Evolutionary conservation across 2,113 vertebrate genomes (phyloP), one percentile per base, ranked within the genome.

Genomic region (Cichladusa arquata): DNA sequence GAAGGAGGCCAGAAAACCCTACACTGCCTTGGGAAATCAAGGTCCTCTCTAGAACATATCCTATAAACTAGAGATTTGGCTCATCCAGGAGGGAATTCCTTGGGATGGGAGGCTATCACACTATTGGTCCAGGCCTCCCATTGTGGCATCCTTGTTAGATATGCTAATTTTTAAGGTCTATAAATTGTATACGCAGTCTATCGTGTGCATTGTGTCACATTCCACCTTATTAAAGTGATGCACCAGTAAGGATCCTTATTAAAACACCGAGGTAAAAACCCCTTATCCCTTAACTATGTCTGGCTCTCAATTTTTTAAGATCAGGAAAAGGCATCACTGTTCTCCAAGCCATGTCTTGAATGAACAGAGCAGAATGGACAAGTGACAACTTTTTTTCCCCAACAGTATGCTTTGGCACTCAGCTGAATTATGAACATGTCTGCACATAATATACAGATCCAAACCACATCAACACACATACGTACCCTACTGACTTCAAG

Each of bases 171-270:
- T 10, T 61, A 38, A 26, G 10, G 23, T 26, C 45, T 33, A 16
- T 33, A 33, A 77, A 33, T 6, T 40, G 73, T 9, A 33, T 19
- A 40, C 1, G 5, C 2, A 1, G 38, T 15, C 34, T 33, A 11
- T 33, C 1, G 0, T 25, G 29, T 3, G 8, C 12, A 33, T 20
- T 62, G 29, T 1, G 0, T 17, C 1, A 0, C 18, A n/a, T 51
- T 25, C 45, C 36, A 26, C 45, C 58, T 26, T 16, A 36, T 29
- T 2, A 1, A 78, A 26, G 10, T 10, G 23, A 18, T 22, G 23
- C 58, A 51, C 23, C 58, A 50, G 12, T 16, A 50, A 33, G 57
- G 45, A 77, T 26, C 28, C 34, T 40, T 12, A 50, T 12, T 50
- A 33, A 50, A 60, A 61, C 19, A 50, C 12, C 0, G 1, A n/a